These are phyloP conservation scores for Orchesella cincta DNA, from an alignment of 1,140 invertebrate genomes.

Conservation along the genomic window DNA sequence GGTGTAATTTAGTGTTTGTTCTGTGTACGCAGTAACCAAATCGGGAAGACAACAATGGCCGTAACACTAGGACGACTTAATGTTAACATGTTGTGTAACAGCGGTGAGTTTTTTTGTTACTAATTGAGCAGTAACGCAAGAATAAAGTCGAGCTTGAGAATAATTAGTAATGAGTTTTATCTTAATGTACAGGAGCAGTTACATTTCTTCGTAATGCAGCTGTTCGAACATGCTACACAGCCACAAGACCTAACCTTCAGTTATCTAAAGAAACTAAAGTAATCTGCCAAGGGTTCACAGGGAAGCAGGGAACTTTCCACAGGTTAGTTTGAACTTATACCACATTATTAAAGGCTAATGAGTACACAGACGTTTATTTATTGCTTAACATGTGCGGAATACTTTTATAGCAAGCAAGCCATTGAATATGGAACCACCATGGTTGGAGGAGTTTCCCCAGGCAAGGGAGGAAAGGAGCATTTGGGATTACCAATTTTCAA, in stretches of 20 bases:
- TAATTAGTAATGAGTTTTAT: not conserved
- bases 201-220: not conserved
- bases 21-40: not conserved
- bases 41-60: not conserved
- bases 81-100: not conserved
- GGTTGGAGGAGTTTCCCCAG: slow-evolving; percentile 97
- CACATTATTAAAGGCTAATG: not conserved
- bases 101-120: too few relatives aligned
- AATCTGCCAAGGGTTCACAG: slow-evolving; percentile 95
- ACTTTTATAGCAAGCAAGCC: slow-evolving; percentile 80
- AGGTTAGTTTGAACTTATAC: slow-evolving; percentile 51
- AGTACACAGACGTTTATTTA: not conserved
- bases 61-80: not conserved
- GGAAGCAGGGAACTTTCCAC: slow-evolving; percentile 94
- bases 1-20: not conserved
- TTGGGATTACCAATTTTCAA: slow-evolving; percentile 94
- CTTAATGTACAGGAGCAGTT: not conserved
- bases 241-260: slow-evolving; percentile 79
- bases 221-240: slow-evolving; percentile 61
- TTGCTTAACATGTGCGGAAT: slow-evolving; percentile 54
- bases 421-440: slow-evolving; percentile 98
- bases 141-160: not conserved
- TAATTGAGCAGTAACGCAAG: not conserved
- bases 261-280: slow-evolving; percentile 87
- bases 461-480: slow-evolving; percentile 92